Percentiles rank a stretch among this genome's conserved stretches.
phyloP scores from a whole-genome alignment of 2,113 vertebrate genomes.

The Arizona elegans region DNA sequence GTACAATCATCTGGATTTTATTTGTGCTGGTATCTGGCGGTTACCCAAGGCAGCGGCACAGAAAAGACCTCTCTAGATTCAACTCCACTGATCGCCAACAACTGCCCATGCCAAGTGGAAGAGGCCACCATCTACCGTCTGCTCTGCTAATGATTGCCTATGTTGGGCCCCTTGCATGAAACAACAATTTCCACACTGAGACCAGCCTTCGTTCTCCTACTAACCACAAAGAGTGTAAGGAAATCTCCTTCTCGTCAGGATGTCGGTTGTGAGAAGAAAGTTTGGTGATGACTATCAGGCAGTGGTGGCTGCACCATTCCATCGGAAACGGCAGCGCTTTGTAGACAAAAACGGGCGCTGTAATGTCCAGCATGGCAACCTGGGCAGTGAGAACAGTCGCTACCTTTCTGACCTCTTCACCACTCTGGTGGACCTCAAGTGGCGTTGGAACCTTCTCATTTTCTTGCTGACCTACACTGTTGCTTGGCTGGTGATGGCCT shows the following conservation, averaged over 20 bases:
- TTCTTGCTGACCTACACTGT: conserved; percentile 86
- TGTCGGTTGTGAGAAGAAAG: conserved; percentile 80
- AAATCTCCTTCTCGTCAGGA: conserved; percentile 21
- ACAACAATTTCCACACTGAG: background rate
- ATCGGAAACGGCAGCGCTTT: conserved; percentile 80
- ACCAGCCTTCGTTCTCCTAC: background rate
- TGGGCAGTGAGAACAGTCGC: conserved; percentile 83
- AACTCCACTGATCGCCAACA: background rate
- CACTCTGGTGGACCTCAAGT: conserved; percentile 88
- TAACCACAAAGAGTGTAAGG: background rate
- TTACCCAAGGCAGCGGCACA: background rate
- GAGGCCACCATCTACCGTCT: background rate
- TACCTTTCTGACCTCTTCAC: conserved; percentile 87
- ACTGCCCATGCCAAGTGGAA: background rate
- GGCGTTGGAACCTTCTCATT: conserved; percentile 88
- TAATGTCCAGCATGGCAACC: conserved; percentile 87
- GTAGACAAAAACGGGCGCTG: conserved; percentile 90
- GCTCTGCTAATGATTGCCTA: background rate
- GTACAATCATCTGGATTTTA: too few relatives aligned
- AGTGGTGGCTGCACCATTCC: conserved; percentile 70
- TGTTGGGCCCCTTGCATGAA: too few relatives aligned
- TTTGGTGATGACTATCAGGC: conserved; percentile 81
- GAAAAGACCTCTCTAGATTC: background rate
- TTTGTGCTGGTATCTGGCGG: background rate
- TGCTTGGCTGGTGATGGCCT: conserved; percentile 87